Base-by-base conservation (phyloP, 2,113 vertebrate genomes). In the Epinephelus lanceolatus region DNA sequence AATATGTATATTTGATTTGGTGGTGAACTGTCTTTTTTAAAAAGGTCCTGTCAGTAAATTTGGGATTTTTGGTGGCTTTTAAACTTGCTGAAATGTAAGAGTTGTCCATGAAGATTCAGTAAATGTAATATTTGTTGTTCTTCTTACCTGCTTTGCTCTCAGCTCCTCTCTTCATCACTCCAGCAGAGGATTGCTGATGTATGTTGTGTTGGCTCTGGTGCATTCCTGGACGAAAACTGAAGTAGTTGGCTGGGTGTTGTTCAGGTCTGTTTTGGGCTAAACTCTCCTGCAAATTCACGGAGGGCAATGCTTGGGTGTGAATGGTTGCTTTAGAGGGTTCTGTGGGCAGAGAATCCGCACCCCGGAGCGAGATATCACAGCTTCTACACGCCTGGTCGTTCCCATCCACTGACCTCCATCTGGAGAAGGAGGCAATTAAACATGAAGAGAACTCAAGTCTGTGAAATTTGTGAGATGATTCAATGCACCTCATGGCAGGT, bases 381-480 rank as follows among this genome's bases (percentile, higher is more conserved):
- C 71, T 90, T 73, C 59, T 80, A 42, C 94, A 95, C 0, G 51
- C 85, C 14, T 89, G 37, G 49, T 95, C 83, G n/a, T 86, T 85
- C n/a, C 93, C 93, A 10, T 94, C 94, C 3, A 85, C 76, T 3
- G 94, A 95, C 55, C 49, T 14, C 94, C 94, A 95, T 45, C 94
- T 95, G 73, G 21, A 83, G 19, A 52, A n/a, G n/a, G 23, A 45
- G 40, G 27, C 0, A 25, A 25, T 14, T 18, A 15, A 68, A 52
- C 42, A 45, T 53, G 0, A 30, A 42, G 14, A 6, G n/a, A n/a
- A 57, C 23, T 52, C 18, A 23, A 8, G 4, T 47, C 5, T 60
- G 45, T 23, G 21, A 62, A 37, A 65, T 53, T 1, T 12, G 15
- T 13, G 30, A 80, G 66, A 56, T 23, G 30, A 69, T 23, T 27